Base-by-base conservation (phyloP, 1,140 invertebrate genomes). In the Asbolus verrucosus region DNA sequence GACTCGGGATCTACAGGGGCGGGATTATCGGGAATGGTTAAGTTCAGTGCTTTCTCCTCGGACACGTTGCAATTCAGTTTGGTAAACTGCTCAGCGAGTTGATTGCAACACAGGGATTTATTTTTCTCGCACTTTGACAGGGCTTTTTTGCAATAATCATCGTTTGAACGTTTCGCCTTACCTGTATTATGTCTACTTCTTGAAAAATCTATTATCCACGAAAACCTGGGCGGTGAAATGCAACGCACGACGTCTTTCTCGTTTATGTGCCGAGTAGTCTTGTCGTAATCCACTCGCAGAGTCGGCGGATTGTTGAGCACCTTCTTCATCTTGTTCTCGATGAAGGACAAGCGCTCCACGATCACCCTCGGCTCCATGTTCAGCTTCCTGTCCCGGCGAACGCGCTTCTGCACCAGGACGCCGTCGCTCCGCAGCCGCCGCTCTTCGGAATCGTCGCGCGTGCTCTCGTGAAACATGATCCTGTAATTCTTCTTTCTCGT, bases 201-300 rank as follows among this genome's bases (percentile, higher is more conserved):
- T 6, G 1, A 9, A 15, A 9, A 1, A n/a, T 18, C 14, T 33
- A 39, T 21, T 11, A 39, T 63, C 33, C 33, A 63, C 2, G 61
- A 39, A 14, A 63, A 41, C 13, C 16, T 27, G 14, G 61, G 61
- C 5, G 61, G 61, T 9, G 61, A 63, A 13, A 39, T 41, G 16
- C 33, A 39, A 8, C 61, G 50, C 2, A 68, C 54, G n/a, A 59
- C 38, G 19, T 68, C 66, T 13, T 61, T 68, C 2, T 60, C 39
- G 21, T 38, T 68, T 11, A 68, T 68, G 39, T 21, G 38, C 6
- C 39, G 6, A 1, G 59, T 63, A 14, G 46, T 21, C 41, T 71
- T 71, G 50, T 71, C 50, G 38, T 71, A 71, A 21, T 71, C 69
- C 18, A 71, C 50, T 9, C 54, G 14, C 11, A 60, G 9, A 6